These are phyloP conservation scores for Lepilemur ruficaudatus DNA, from an alignment of 2,797 vertebrate genomes.

Conservation along the genomic window DNA sequence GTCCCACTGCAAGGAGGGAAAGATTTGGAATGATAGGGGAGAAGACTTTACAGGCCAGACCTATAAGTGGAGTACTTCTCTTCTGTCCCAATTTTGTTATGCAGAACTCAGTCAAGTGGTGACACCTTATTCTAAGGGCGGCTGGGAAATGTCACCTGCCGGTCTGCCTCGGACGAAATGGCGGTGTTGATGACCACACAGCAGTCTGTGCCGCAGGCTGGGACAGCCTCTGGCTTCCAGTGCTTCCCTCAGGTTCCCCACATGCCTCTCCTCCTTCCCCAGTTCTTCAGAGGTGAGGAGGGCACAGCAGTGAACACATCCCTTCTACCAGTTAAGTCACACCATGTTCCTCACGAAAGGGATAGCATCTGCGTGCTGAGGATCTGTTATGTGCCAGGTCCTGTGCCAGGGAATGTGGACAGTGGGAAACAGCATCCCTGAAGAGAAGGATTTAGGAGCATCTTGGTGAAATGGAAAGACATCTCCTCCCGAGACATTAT, in stretches of 20 bases:
- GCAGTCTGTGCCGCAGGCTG: background rate
- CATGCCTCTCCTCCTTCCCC: background rate
- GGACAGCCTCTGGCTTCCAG: background rate
- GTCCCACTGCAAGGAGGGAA: background rate
- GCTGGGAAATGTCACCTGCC: background rate
- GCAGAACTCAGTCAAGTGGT: background rate
- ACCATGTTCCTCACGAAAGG: background rate
- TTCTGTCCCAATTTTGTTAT: background rate
- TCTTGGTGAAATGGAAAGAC: background rate
- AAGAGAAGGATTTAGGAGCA: background rate
- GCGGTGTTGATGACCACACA: background rate
- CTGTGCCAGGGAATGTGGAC: background rate
- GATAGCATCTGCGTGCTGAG: background rate
- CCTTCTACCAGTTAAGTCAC: background rate
- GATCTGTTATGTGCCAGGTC: background rate
- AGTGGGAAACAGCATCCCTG: background rate
- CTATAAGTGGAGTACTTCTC: background rate
- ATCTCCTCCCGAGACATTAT: background rate
- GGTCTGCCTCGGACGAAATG: background rate
- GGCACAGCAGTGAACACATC: background rate
- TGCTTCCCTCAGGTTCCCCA: background rate
- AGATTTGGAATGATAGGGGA: background rate
- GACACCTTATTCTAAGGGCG: background rate
- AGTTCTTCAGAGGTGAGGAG: background rate
- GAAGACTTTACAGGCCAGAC: background rate